These are phyloP conservation scores for Polypedilum pembai DNA, from an alignment of 1,140 invertebrate species.

Conservation along the genomic window DNA sequence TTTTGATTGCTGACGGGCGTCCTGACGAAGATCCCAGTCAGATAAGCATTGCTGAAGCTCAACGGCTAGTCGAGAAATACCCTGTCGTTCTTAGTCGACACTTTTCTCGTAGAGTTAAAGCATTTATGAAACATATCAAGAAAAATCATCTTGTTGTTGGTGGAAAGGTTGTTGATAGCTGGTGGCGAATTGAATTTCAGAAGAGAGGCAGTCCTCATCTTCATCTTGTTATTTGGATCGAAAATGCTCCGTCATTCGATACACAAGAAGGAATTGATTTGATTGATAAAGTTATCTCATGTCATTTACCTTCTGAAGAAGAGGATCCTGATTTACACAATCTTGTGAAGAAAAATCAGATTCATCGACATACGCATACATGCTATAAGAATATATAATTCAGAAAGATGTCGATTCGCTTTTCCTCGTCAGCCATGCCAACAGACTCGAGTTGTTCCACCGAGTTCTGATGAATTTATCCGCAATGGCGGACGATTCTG, in stretches of 20 bases:
- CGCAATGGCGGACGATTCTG: slow-evolving; percentile 15
- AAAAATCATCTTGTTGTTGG: slow-evolving; percentile 30
- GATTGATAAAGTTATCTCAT: slow-evolving; percentile 32
- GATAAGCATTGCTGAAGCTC: slow-evolving; percentile 35
- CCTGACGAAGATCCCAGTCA: slow-evolving; percentile 35
- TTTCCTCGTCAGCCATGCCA: slow-evolving; percentile 29
- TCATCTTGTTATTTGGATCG: slow-evolving; percentile 43
- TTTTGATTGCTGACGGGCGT: slow-evolving; percentile 38
- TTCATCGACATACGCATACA: slow-evolving; percentile 28
- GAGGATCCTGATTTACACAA: slow-evolving; percentile 18
- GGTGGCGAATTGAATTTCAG: slow-evolving; percentile 44
- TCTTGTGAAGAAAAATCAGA: slow-evolving; percentile 30
- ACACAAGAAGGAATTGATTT: slow-evolving; percentile 35
- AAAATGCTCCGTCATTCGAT: slow-evolving; percentile 39
- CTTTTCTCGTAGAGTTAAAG: slow-evolving; percentile 40
- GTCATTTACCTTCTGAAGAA: slow-evolving; percentile 31
- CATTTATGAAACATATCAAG: slow-evolving; percentile 36
- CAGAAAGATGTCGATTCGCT: slow-evolving; percentile 29
- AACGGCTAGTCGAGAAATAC: slow-evolving; percentile 38
- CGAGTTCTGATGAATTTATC: slow-evolving; percentile 28
- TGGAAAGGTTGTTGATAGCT: slow-evolving; percentile 33
- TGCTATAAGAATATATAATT: slow-evolving; percentile 25
- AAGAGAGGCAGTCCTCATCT: slow-evolving; percentile 44
- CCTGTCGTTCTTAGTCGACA: slow-evolving; percentile 39
- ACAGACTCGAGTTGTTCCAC: not conserved